Conservation (phyloP, 1,140 invertebrate species). For the Meteorus sp. region DNA sequence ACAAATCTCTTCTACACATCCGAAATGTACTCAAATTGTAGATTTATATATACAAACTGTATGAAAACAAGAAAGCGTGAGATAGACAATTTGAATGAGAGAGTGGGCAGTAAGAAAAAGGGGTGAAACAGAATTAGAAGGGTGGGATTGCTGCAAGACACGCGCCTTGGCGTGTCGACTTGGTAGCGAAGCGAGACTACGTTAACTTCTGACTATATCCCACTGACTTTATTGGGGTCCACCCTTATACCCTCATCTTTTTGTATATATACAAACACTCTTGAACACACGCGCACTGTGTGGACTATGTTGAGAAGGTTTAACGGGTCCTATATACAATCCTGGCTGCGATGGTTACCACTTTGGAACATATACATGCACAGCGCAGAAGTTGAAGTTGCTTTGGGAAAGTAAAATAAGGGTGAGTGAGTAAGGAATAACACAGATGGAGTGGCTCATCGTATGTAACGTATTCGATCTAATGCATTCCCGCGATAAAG, state of each 20-base stretch:
- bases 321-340: no score
- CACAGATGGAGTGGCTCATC: slow-evolving; percentile 12
- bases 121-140: slow-evolving; percentile 17
- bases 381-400: no score
- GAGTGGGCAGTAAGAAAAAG: not conserved
- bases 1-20: not conserved
- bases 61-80: no score
- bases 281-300: not conserved
- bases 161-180: slow-evolving; percentile 49
- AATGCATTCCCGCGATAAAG: slow-evolving; percentile 51
- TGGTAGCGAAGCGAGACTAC: slow-evolving; percentile 38
- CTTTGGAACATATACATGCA: no score
- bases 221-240: slow-evolving; percentile 41
- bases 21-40: no score
- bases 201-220: slow-evolving; percentile 46
- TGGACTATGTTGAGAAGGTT: no score
- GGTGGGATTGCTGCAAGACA: slow-evolving; percentile 49
- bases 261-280: no score
- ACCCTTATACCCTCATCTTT: slow-evolving; percentile 37
- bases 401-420: not conserved
- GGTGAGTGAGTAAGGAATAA: not conserved
- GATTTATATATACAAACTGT: no score
- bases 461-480: slow-evolving; percentile 45
- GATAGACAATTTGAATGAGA: no score
- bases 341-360: no score